phyloP scores from a whole-genome alignment of 2,113 vertebrate species.

The Lepus americanus region DNA sequence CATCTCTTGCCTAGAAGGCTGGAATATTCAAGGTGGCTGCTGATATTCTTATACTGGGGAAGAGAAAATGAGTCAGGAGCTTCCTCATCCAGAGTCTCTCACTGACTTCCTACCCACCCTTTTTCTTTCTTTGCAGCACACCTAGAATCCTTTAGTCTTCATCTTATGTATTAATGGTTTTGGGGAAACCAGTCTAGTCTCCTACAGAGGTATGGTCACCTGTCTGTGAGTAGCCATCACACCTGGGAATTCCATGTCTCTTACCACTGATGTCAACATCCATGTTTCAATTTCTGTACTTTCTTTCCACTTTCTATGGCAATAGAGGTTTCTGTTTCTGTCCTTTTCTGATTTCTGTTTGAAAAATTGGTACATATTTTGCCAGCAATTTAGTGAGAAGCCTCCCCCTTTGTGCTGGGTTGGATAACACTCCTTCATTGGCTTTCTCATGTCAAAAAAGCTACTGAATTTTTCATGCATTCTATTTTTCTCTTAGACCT shows the following conservation, averaged over 20 bases:
- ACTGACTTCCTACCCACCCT: too few species aligned
- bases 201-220: neutral
- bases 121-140: neutral
- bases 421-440: neutral
- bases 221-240: too few species aligned
- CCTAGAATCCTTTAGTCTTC: neutral
- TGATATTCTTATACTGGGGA: neutral
- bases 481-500: neutral
- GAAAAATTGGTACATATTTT: neutral
- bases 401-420: neutral
- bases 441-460: neutral
- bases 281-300: neutral
- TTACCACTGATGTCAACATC: neutral
- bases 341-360: neutral
- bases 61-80: neutral
- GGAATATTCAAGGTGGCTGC: neutral
- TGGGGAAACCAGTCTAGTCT: neutral
- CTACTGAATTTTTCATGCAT: neutral
- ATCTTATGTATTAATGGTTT: neutral
- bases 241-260: neutral
- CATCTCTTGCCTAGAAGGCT: neutral
- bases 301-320: neutral
- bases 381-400: neutral
- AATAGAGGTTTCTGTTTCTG: neutral
- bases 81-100: neutral